phyloP scores from a whole-genome alignment of 2,888 invertebrate genomes.

The Phengaris alcon region DNA sequence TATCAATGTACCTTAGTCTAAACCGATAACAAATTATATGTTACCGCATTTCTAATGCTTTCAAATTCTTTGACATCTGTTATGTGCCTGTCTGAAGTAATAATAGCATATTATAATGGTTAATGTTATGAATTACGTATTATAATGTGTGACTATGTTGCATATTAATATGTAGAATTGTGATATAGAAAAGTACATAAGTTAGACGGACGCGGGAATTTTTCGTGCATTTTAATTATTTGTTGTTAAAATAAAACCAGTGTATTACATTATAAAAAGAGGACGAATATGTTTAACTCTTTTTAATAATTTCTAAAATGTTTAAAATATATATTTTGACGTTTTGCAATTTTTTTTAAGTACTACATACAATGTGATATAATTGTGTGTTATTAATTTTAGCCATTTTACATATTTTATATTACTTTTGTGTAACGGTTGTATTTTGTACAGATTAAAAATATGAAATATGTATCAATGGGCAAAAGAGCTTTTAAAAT shows the following conservation, averaged over 20 bases:
- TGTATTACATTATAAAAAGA: background rate
- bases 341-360: background rate
- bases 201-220: background rate
- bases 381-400: background rate
- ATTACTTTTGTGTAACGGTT: background rate
- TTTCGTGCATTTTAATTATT: background rate
- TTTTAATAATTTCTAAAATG: too few species aligned
- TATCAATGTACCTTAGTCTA: too few species aligned
- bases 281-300: too few species aligned
- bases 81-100: background rate
- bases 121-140: background rate
- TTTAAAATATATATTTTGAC: too few species aligned
- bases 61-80: background rate
- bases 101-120: background rate
- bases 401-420: background rate
- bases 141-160: background rate
- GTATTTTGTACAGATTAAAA: background rate
- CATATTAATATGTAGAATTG: background rate
- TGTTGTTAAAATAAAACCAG: background rate
- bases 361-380: background rate
- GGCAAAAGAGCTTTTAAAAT: background rate
- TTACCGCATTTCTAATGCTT: background rate
- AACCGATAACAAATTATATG: background rate
- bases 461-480: background rate
- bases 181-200: conserved; percentile 14